A percentile compares a stretch with the other conserved stretches of the same genome.
These are phyloP conservation scores for Mobula birostris DNA, from an alignment of 2,113 vertebrate species.

Conservation along the genomic window DNA sequence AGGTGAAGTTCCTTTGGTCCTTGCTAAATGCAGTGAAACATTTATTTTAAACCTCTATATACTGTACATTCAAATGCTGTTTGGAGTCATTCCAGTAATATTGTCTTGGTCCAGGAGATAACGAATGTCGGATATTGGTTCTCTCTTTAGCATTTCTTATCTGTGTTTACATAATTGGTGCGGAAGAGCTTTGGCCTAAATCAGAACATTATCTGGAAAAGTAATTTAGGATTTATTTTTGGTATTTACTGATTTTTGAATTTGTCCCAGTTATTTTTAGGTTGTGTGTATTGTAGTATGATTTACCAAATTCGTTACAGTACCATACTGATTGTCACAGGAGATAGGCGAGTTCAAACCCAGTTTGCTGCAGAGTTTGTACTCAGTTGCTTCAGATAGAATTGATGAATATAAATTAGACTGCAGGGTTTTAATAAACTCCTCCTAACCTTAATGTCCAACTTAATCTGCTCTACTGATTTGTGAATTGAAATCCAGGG, in stretches of 20 bases:
- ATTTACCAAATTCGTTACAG: neutral
- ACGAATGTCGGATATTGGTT: constrained; percentile 6
- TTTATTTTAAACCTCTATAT: neutral
- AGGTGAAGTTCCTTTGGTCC: neutral
- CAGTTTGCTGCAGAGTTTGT: too few species aligned
- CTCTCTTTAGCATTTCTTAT: constrained; percentile 7
- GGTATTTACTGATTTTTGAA: neutral
- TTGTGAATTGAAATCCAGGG: too few species aligned
- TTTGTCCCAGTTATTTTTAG: neutral
- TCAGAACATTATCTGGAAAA: neutral
- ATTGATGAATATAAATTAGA: too few species aligned
- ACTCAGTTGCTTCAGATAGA: too few species aligned
- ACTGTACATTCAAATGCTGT: neutral
- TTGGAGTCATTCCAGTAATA: constrained; percentile 20
- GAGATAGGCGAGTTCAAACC: too few species aligned
- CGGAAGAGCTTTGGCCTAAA: neutral
- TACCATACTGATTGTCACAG: too few species aligned
- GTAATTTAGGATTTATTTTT: neutral
- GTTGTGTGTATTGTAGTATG: neutral
- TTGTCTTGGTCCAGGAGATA: constrained; percentile 23
- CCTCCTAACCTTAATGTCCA: neutral
- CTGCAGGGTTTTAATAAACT: too few species aligned
- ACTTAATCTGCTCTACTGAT: neutral
- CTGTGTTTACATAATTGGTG: neutral
- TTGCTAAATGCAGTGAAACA: neutral